Conservation (phyloP, 2,797 vertebrate genomes). For the Trichosurus vulpecula region DNA sequence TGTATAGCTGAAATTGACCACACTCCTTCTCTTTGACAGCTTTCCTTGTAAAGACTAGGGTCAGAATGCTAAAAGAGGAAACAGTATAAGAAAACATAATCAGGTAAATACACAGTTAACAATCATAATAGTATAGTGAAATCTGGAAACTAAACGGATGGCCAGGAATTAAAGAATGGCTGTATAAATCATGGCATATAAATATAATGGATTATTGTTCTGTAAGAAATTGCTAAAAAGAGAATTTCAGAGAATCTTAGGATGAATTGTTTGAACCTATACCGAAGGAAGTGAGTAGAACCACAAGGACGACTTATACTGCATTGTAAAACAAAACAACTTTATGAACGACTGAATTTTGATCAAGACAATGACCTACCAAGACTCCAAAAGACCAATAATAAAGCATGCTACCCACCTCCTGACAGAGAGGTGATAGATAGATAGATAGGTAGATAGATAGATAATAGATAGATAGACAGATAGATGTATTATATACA, state of each 20-base stretch:
- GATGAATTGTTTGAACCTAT: not conserved
- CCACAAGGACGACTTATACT: not conserved
- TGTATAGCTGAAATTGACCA: not conserved
- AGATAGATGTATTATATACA: not conserved
- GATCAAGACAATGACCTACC: not conserved
- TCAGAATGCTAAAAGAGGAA: not conserved
- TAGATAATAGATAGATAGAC: not conserved
- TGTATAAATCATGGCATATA: not conserved
- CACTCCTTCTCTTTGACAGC: not conserved
- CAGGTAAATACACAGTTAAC: not conserved
- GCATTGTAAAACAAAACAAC: not conserved
- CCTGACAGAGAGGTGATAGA: not conserved
- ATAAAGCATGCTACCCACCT: not conserved
- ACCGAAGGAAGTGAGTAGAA: not conserved
- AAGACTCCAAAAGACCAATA: not conserved
- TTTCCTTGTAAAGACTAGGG: not conserved
- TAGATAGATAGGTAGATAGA: too few relatives aligned
- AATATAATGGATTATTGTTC: not conserved
- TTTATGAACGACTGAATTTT: not conserved
- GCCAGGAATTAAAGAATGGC: not conserved
- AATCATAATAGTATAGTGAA: not conserved
- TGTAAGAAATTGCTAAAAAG: not conserved
- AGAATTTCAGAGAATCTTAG: not conserved
- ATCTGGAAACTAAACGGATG: not conserved
- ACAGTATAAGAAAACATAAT: not conserved